Conservation (phyloP, 2,888 invertebrate genomes). For the Sepiola atlantica region DNA sequence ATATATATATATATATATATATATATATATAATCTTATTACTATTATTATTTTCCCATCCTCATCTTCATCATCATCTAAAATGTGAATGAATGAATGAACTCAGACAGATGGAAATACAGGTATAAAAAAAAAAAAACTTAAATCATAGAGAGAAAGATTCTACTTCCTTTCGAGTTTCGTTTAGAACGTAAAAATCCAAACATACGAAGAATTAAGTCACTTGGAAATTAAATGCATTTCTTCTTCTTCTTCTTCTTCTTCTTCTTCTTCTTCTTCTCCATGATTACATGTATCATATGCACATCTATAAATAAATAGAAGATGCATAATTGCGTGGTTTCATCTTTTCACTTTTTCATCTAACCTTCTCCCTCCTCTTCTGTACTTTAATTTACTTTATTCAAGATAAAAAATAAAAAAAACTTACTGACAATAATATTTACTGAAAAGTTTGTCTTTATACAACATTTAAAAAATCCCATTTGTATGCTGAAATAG, state of each 20-base stretch:
- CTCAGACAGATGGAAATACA: neutral
- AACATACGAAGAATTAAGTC: constrained; percentile 32
- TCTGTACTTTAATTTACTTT: neutral
- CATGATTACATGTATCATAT: neutral
- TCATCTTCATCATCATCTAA: neutral
- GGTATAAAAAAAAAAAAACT: no score
- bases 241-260: neutral
- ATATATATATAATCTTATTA: no score
- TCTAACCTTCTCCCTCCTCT: neutral
- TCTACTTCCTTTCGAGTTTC: neutral
- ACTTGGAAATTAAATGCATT: neutral
- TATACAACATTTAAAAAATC: no score
- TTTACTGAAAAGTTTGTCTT: no score
- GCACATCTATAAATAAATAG: neutral
- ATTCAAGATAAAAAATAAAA: neutral
- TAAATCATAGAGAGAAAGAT: neutral
- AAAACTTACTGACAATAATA: no score
- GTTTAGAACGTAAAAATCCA: neutral
- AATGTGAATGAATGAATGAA: constrained; percentile 32
- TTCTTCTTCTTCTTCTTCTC: neutral
- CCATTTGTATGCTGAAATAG: no score
- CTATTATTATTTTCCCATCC: neutral
- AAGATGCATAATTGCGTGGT: constrained; percentile 5
- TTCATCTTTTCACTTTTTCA: neutral
- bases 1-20: no score